These are phyloP conservation scores for Brachypteracias leptosomus DNA, from an alignment of 2,113 vertebrate genomes.

Conservation along the genomic window DNA sequence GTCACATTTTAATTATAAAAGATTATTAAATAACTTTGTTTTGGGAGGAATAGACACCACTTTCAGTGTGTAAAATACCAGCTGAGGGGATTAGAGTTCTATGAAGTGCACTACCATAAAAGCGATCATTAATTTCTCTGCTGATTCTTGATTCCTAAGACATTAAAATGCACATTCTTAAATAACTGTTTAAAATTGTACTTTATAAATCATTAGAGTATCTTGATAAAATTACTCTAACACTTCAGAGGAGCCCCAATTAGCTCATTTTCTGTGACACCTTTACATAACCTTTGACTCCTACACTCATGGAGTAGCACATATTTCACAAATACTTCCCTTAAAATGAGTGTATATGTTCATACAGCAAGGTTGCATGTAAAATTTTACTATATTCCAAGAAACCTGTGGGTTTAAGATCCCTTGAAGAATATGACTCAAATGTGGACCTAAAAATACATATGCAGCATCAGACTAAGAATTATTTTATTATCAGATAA, in stretches of 20 bases:
- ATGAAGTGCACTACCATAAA: not conserved
- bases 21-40: not conserved
- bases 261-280: not conserved
- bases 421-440: not conserved
- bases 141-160: not conserved
- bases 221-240: not conserved
- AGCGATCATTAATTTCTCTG: not conserved
- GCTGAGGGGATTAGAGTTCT: not conserved
- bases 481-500: not conserved
- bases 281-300: not conserved
- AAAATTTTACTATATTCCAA: not conserved
- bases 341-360: not conserved
- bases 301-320: not conserved
- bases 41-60: not conserved
- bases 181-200: not conserved
- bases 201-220: not conserved
- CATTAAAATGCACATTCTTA: not conserved
- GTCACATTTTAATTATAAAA: not conserved
- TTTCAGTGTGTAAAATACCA: not conserved
- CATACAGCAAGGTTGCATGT: not conserved
- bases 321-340: not conserved
- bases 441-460: not conserved
- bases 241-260: not conserved
- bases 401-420: not conserved
- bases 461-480: not conserved